phyloP scores from a whole-genome alignment of 2,888 invertebrate genomes.

The Volucella zonaria region DNA sequence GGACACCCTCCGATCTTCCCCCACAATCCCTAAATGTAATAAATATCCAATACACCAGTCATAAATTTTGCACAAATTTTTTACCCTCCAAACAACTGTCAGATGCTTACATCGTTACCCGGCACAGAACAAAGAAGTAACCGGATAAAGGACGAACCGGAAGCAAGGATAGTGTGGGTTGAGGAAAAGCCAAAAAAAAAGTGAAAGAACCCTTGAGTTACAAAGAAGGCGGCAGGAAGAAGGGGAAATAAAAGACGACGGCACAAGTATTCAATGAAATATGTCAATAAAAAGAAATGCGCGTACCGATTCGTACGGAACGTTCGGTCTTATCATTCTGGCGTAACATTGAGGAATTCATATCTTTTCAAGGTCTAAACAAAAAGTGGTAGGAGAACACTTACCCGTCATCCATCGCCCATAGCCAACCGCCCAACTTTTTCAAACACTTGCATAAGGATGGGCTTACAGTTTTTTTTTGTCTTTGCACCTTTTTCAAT shows the following conservation, averaged over 20 bases:
- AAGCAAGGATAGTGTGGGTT: background rate
- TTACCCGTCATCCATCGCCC: slow-evolving; percentile 16
- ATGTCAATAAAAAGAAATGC: slow-evolving; percentile 60
- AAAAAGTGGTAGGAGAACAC: slow-evolving; percentile 24
- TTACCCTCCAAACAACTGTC: slow-evolving; percentile 38
- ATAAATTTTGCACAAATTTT: slow-evolving; percentile 51
- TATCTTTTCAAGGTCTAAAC: slow-evolving; percentile 13
- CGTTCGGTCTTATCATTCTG: slow-evolving; percentile 43
- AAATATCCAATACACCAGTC: slow-evolving; percentile 64
- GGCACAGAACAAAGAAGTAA: slow-evolving; percentile 19
- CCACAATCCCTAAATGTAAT: slow-evolving; percentile 56
- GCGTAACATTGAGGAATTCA: slow-evolving; percentile 50
- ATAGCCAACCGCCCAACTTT: background rate
- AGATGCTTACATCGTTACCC: slow-evolving; percentile 43
- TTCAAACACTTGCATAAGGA: too few species aligned
- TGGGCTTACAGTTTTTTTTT: too few species aligned
- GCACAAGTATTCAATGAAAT: slow-evolving; percentile 57
- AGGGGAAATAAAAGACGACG: slow-evolving; percentile 24
- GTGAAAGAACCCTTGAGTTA: background rate
- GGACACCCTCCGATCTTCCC: slow-evolving; percentile 15
- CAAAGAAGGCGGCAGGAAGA: background rate
- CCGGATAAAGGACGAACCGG: background rate
- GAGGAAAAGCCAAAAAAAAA: background rate
- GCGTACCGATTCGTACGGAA: slow-evolving; percentile 41
- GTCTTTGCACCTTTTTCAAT: too few species aligned